Evolutionary conservation across 2,888 invertebrate genomes (phyloP).

Genomic region (Esperia sulphurella): DNA sequence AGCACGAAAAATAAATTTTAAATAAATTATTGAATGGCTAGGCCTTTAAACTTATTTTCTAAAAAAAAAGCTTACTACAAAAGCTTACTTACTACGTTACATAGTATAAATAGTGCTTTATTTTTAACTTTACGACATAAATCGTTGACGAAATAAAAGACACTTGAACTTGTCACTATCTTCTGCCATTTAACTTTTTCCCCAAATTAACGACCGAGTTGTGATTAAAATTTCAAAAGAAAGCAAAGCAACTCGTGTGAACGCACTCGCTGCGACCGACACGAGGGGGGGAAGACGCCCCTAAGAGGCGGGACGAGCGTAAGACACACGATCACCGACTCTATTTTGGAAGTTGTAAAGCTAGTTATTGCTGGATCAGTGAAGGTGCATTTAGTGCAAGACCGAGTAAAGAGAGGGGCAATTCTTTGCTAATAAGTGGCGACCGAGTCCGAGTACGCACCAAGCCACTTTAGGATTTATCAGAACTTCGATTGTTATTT

Average conservation of each 20-base stretch:
- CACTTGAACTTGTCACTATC: conserved; percentile 43
- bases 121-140: too few species aligned
- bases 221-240: conserved; percentile 75
- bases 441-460: conserved; percentile 45
- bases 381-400: conserved; percentile 62
- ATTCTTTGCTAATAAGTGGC: conserved; percentile 60
- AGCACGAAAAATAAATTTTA: too few species aligned
- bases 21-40: too few species aligned
- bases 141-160: not conserved
- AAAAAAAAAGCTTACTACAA: too few species aligned
- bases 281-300: conserved; percentile 70
- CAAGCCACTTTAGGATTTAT: conserved; percentile 21
- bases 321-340: conserved; percentile 27
- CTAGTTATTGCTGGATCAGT: conserved; percentile 13
- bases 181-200: conserved; percentile 56
- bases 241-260: conserved; percentile 59
- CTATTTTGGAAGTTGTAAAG: conserved; percentile 19
- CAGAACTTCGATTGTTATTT: not conserved
- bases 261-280: conserved; percentile 57
- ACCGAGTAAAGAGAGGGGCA: conserved; percentile 45
- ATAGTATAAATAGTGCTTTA: too few species aligned
- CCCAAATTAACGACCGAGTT: conserved; percentile 63
- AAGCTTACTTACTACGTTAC: too few species aligned
- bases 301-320: conserved; percentile 64
- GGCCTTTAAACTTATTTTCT: too few species aligned